Percentiles rank a stretch among this genome's conserved stretches.
These are phyloP conservation scores for Bungarus multicinctus DNA, from an alignment of 2,113 vertebrate species.

Conservation along the genomic window DNA sequence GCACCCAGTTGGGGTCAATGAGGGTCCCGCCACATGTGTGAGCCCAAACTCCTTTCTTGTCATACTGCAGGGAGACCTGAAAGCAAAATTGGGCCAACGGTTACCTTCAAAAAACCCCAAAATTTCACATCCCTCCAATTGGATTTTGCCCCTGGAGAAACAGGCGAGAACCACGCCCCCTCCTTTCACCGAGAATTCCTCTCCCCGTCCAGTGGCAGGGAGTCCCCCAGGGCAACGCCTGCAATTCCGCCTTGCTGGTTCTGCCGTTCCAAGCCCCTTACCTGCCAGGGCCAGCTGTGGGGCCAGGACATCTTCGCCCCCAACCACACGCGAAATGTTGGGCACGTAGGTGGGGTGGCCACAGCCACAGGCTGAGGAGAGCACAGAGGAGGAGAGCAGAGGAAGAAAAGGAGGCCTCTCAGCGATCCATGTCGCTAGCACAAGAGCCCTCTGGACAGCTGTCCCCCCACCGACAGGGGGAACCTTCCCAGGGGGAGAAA, in stretches of 20 bases:
- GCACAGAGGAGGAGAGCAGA: background rate
- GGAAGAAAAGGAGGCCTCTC: background rate
- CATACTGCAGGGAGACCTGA: constrained; percentile 87
- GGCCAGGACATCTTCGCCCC: constrained; percentile 77
- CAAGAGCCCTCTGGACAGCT: background rate
- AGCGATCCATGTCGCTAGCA: background rate
- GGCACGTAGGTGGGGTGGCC: constrained; percentile 76
- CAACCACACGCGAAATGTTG: constrained; percentile 78
- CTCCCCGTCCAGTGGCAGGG: background rate
- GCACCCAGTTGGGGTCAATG: constrained; percentile 75
- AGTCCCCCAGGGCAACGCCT: background rate
- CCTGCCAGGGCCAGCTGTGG: constrained; percentile 97
- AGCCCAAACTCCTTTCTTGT: constrained; percentile 56
- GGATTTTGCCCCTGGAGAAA: background rate
- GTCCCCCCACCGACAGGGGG: background rate
- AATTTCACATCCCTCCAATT: background rate
- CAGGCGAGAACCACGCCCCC: background rate
- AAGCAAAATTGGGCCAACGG: background rate
- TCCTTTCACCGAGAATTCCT: background rate
- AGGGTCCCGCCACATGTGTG: constrained; percentile 87
- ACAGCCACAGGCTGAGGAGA: constrained; percentile 77
- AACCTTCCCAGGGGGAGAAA: background rate
- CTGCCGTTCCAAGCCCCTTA: constrained; percentile 36
- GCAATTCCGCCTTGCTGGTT: background rate
- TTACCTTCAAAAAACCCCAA: background rate